A percentile compares a stretch with the other conserved stretches of the same genome.
These are phyloP conservation scores for Musca domestica DNA, from an alignment of 1,140 invertebrate species.

Conservation along the genomic window DNA sequence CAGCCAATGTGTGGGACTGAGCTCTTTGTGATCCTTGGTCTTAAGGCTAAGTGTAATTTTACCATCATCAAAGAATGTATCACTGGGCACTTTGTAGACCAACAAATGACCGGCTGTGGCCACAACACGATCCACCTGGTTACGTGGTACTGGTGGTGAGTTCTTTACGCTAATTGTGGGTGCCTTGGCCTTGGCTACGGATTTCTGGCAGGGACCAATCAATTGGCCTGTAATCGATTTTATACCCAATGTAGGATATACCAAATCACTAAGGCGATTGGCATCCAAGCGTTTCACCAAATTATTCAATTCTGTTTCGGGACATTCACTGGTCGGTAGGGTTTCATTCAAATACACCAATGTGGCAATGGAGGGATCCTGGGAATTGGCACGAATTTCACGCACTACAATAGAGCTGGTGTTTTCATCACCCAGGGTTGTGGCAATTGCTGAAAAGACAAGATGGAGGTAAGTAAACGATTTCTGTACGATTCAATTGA, in stretches of 20 bases:
- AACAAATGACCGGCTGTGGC: conserved; percentile 76
- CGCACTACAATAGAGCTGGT: conserved; percentile 44
- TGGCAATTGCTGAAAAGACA: conserved; percentile 34
- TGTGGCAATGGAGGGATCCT: conserved; percentile 58
- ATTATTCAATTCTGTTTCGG: conserved; percentile 67
- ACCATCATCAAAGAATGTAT: conserved; percentile 89
- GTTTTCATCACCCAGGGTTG: conserved; percentile 37
- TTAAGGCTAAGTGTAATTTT: conserved; percentile 73
- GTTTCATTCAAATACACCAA: conserved; percentile 89
- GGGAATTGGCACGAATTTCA: conserved; percentile 38
- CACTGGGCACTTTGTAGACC: conserved; percentile 75
- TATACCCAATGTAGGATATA: conserved; percentile 65
- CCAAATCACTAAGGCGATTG: conserved; percentile 55
- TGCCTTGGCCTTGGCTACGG: conserved; percentile 53
- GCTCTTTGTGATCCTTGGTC: conserved; percentile 66
- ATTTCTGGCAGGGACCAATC: conserved; percentile 63
- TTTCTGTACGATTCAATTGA: too few relatives aligned
- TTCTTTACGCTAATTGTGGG: conserved; percentile 63
- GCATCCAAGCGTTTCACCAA: conserved; percentile 58
- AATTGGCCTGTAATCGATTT: conserved; percentile 63
- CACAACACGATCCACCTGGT: conserved; percentile 81
- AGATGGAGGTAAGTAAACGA: too few relatives aligned
- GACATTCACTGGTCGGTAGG: conserved; percentile 73
- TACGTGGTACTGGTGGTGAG: conserved; percentile 71
- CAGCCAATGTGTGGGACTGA: conserved; percentile 75